Evolutionary conservation across 2,797 vertebrate genomes (phyloP).

Genomic region (Pteropus rufus): DNA sequence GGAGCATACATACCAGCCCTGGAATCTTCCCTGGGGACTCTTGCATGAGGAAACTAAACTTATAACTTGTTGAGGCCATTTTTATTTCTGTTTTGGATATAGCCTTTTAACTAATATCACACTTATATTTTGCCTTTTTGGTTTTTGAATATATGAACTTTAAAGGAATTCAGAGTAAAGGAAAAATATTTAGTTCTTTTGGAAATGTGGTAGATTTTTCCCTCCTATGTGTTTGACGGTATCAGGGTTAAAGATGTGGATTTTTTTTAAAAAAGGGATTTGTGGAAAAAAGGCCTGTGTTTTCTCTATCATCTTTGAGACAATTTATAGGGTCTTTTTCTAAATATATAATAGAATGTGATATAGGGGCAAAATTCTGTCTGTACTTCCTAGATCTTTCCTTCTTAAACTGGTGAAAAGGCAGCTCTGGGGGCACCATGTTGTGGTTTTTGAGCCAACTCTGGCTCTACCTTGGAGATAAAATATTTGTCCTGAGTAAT

Average conservation of each 20-base stretch:
- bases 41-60: background rate
- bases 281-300: background rate
- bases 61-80: background rate
- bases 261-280: background rate
- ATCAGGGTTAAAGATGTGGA: background rate
- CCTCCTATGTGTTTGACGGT: background rate
- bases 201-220: background rate
- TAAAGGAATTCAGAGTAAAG: slow-evolving; percentile 38
- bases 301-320: background rate
- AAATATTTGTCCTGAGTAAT: slow-evolving; percentile 34
- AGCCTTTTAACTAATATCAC: background rate
- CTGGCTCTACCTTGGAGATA: slow-evolving; percentile 13
- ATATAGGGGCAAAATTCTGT: background rate
- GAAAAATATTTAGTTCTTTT: background rate
- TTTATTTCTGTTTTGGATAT: background rate
- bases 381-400: background rate
- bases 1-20: background rate
- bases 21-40: background rate
- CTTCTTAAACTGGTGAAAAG: background rate
- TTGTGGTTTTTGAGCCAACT: background rate
- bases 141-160: background rate
- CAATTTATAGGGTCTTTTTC: background rate
- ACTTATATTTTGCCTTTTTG: background rate
- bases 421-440: background rate
- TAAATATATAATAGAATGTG: background rate